Evolutionary conservation across 2,888 invertebrate species (phyloP).

Genomic region (Stenotaenia linearis): DNA sequence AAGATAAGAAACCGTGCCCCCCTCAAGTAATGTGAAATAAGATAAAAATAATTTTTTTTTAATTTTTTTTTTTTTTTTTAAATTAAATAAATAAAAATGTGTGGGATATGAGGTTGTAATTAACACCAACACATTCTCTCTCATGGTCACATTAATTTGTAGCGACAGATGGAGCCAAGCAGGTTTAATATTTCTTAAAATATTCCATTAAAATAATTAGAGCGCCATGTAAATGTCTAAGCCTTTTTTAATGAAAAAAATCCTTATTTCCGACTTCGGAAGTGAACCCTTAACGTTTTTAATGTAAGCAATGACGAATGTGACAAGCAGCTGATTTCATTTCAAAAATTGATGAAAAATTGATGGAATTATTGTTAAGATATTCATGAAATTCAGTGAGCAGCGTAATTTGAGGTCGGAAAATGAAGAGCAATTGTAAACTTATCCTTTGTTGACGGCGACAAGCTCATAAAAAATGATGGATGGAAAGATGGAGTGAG

Average conservation of each 20-base stretch:
- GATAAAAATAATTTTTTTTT: not conserved
- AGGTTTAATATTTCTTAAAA: slow-evolving; percentile 23
- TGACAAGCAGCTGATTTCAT: slow-evolving; percentile 5
- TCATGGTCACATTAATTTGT: slow-evolving; percentile 17
- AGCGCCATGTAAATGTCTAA: not conserved
- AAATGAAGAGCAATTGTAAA: not conserved
- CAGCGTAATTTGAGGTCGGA: not conserved
- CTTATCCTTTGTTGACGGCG: not conserved
- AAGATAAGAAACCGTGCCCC: not conserved
- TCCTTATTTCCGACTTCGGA: not conserved
- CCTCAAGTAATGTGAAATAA: not conserved
- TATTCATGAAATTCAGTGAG: slow-evolving; percentile 6
- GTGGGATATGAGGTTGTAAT: not conserved
- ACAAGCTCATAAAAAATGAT: slow-evolving; percentile 2
- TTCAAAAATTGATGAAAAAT: not conserved
- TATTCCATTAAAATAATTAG: slow-evolving; percentile 21
- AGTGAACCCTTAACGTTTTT: too few species aligned
- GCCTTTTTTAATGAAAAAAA: not conserved
- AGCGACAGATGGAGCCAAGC: slow-evolving; percentile 19
- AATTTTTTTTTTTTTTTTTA: too few species aligned
- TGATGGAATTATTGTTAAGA: not conserved
- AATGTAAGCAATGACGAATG: not conserved
- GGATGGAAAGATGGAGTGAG: not conserved
- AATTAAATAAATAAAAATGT: not conserved
- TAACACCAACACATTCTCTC: slow-evolving; percentile 24